Evolutionary conservation across 2,888 invertebrate species (phyloP).

Genomic region (Craniophora ligustri): DNA sequence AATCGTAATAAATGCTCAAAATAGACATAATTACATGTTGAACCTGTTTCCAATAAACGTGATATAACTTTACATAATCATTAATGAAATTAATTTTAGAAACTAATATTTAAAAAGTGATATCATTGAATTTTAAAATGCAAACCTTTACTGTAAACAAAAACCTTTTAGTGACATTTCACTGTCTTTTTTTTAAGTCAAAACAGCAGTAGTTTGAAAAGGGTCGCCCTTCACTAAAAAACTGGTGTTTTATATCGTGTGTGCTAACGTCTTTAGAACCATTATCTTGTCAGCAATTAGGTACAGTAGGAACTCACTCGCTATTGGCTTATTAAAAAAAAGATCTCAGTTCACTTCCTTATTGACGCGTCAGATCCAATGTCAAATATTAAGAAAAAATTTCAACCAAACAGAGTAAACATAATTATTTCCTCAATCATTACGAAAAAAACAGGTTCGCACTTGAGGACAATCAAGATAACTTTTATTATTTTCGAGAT

Average conservation of each 20-base stretch:
- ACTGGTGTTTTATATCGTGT: too few relatives aligned
- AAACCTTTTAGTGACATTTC: too few relatives aligned
- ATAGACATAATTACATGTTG: constrained; percentile 39
- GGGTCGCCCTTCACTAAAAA: too few relatives aligned
- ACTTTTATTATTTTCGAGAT: not conserved
- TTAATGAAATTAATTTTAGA: constrained; percentile 35
- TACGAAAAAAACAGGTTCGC: constrained; percentile 20
- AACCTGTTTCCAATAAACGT: constrained; percentile 25
- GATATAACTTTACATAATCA: constrained; percentile 32
- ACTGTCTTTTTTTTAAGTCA: too few relatives aligned
- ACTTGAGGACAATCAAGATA: not conserved
- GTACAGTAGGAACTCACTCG: too few relatives aligned
- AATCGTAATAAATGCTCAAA: constrained; percentile 54
- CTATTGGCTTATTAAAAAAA: too few relatives aligned
- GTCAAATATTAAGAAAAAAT: too few relatives aligned
- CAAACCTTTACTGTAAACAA: constrained; percentile 30
- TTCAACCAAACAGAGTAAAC: not conserved
- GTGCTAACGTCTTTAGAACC: too few relatives aligned
- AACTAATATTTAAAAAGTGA: constrained; percentile 19
- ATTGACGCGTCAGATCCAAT: too few relatives aligned
- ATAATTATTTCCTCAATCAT: constrained; percentile 14
- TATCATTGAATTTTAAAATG: constrained; percentile 7
- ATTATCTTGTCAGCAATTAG: too few relatives aligned
- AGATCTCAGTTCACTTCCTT: not conserved
- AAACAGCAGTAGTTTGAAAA: too few relatives aligned